Percentiles rank a stretch among this genome's conserved stretches.
Conservation (phyloP, 2,888 invertebrate genomes). For the Atherix ibis region DNA sequence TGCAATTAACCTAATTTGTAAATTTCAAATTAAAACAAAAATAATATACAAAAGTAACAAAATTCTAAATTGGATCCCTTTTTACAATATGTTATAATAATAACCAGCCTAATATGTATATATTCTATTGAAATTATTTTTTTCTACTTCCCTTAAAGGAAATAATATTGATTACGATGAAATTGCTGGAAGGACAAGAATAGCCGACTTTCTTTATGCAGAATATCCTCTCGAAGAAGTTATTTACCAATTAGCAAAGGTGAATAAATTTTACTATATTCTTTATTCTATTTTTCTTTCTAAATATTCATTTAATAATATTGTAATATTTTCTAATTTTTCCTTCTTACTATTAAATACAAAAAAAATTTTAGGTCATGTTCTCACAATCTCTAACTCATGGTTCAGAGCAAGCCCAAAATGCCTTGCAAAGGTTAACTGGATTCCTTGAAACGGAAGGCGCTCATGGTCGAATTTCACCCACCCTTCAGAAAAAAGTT, state of each 20-base stretch:
- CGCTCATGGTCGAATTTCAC: slow-evolving; percentile 55
- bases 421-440: slow-evolving; percentile 57
- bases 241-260: slow-evolving; percentile 65
- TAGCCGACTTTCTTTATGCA: slow-evolving; percentile 55
- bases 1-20: too few species aligned
- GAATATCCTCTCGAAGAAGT: slow-evolving; percentile 65
- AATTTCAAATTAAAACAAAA: too few species aligned
- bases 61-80: too few species aligned
- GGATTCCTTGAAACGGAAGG: slow-evolving; percentile 58
- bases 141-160: too few species aligned
- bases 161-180: slow-evolving; percentile 44
- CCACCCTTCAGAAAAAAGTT: slow-evolving; percentile 60
- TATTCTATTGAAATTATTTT: too few species aligned
- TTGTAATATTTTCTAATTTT: too few species aligned
- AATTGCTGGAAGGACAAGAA: slow-evolving; percentile 48
- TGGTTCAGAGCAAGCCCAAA: slow-evolving; percentile 52
- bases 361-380: slow-evolving; percentile 52
- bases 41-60: too few species aligned
- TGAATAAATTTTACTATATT: too few species aligned
- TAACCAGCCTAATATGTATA: too few species aligned
- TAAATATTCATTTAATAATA: slow-evolving; percentile 2
- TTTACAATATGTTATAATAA: too few species aligned
- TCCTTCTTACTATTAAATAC: too few species aligned
- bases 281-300: slow-evolving; percentile 1
- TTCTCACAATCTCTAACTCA: slow-evolving; percentile 57